phyloP scores from a whole-genome alignment of 1,140 invertebrate species.

The Pararge aegeria region DNA sequence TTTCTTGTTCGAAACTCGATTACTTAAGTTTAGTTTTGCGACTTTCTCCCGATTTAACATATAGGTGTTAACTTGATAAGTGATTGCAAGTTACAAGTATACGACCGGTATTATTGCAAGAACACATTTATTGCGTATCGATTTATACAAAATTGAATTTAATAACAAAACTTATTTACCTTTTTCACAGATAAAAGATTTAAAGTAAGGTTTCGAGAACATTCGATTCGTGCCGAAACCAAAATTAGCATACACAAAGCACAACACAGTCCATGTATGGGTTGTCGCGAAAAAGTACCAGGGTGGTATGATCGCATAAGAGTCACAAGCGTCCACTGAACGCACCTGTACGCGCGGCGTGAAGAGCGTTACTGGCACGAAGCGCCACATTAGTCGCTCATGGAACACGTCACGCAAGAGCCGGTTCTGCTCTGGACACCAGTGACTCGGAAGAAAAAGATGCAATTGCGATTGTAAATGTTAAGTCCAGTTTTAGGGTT shows the following conservation, averaged over 20 bases:
- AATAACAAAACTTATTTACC: conserved; percentile 24
- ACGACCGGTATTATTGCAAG: conserved; percentile 11
- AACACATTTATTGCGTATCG: too few species aligned
- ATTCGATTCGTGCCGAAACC: conserved; percentile 30
- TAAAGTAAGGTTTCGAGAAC: conserved; percentile 19
- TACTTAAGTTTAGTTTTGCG: conserved; percentile 15
- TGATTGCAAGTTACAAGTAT: conserved; percentile 6
- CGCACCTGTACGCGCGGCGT: conserved; percentile 67
- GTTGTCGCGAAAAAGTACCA: conserved; percentile 40
- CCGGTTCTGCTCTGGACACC: conserved; percentile 64
- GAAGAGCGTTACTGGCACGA: conserved; percentile 65
- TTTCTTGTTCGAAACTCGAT: conserved; percentile 17
- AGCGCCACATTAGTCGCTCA: conserved; percentile 59
- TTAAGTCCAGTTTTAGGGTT: neutral
- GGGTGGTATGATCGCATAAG: conserved; percentile 39
- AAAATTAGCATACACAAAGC: conserved; percentile 29
- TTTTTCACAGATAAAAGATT: conserved; percentile 15
- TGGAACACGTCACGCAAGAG: conserved; percentile 69
- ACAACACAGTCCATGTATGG: conserved; percentile 24
- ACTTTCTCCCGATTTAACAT: conserved; percentile 31
- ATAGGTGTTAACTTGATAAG: conserved; percentile 26
- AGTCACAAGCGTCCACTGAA: conserved; percentile 33
- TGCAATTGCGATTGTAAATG: conserved; percentile 18
- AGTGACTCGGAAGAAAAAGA: conserved; percentile 54
- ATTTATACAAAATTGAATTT: too few species aligned